phyloP scores from a whole-genome alignment of 2,888 invertebrate genomes.

The Ditula angustiorana region DNA sequence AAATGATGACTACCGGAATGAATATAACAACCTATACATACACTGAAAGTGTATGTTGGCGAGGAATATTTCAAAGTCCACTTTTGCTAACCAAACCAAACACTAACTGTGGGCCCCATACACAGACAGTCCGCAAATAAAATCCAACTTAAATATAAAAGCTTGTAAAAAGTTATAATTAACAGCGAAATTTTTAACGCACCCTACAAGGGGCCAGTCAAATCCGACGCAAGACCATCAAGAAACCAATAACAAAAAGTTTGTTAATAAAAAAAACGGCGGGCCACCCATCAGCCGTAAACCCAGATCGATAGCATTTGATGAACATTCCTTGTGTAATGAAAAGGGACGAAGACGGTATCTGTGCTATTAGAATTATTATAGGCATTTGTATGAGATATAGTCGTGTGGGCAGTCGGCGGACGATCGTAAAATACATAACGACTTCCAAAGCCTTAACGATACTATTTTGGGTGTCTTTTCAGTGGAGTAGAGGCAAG shows the following conservation, averaged over 20 bases:
- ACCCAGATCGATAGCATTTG: slow-evolving; percentile 26
- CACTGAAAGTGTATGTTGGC: too few relatives aligned
- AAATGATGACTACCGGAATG: too few relatives aligned
- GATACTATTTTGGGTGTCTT: slow-evolving; percentile 14
- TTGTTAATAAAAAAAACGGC: slow-evolving; percentile 27
- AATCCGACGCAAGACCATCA: not conserved
- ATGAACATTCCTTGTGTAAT: slow-evolving; percentile 38
- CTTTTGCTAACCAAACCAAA: not conserved
- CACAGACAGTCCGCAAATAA: not conserved
- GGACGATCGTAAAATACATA: slow-evolving; percentile 38
- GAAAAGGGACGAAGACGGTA: slow-evolving; percentile 38
- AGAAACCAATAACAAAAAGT: slow-evolving; percentile 22
- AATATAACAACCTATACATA: too few relatives aligned
- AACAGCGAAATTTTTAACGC: not conserved
- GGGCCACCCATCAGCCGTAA: slow-evolving; percentile 12
- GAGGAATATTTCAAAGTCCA: too few relatives aligned
- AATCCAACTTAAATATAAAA: not conserved
- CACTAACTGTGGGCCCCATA: too few relatives aligned
- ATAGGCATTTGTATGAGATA: slow-evolving; percentile 26
- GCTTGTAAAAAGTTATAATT: not conserved
- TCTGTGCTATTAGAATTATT: slow-evolving; percentile 36
- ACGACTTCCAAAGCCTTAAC: slow-evolving; percentile 25
- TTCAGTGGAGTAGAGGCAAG: not conserved
- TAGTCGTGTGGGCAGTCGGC: slow-evolving; percentile 25
- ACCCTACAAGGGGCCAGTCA: not conserved